Base-by-base conservation (phyloP, 1,140 invertebrate species). In the Macrobrachium rosenbergii region DNA sequence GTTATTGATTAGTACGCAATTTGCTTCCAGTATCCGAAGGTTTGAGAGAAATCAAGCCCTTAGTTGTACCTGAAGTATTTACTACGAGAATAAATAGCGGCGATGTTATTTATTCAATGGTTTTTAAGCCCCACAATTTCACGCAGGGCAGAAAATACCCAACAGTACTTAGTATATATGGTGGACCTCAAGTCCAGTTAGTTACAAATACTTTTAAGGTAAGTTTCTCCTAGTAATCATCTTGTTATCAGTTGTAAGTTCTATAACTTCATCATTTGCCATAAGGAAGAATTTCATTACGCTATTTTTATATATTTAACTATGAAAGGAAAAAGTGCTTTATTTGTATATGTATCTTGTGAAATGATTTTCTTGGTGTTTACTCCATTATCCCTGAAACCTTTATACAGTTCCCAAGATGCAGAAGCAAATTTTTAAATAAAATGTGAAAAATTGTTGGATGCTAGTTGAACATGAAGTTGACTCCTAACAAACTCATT, bases 181-280 rank as follows among this genome's bases (percentile, higher is more conserved):
- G 98, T 43, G 98, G 99, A 17, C 98, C 98, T 0, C 98, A 99
- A 92, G 98, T 99, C 43, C 98, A 99, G 93, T 94, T 99, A 59
- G 98, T 99, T 62, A 97, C 96, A 59, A 99, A 99, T 93, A 96
- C 95, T 28, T 99, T 98, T 91, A 98, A 98, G 93, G 96, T 96
- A 92, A 91, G 90, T 45, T 73, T 5, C 17, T 60, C 90, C 67
- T 37, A 63, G 75, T 77, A 23, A 37, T 28, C 28, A 14, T 19
- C 5, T 45, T 17, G n/a, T 23, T 75, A 5, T 0, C 1, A 28
- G 23, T 45, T n/a, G 6, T 58, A 28, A 21, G 17, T 43, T 23
- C 8, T 52, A 12, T 23, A 14, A 23, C 16, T 0, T 23, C 21
- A 72, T 72, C n/a, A 14, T 72, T 72, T 72, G 28, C 28, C 28